Conservation (phyloP, 2,113 vertebrate genomes). For the Psophia crepitans region DNA sequence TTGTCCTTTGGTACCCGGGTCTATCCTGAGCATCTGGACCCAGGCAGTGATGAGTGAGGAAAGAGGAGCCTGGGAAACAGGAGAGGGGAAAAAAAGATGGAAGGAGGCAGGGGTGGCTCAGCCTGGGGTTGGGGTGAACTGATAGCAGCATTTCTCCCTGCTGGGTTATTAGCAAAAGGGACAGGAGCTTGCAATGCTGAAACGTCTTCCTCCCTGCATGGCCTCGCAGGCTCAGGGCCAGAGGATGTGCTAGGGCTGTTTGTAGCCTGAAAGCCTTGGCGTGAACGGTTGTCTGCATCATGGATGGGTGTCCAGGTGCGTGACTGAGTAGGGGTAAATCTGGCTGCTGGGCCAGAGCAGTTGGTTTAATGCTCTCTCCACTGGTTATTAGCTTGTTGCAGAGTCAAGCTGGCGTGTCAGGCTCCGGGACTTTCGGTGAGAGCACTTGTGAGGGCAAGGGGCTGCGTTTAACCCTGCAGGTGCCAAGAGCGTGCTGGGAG, state of each 20-base stretch:
- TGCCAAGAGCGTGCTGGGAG: neutral
- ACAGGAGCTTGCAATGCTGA: neutral
- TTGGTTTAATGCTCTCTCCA: conserved; percentile 19
- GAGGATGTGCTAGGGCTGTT: neutral
- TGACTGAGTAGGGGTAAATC: neutral
- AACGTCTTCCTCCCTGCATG: neutral
- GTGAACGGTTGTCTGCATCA: neutral
- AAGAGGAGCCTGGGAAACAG: neutral
- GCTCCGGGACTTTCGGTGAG: neutral
- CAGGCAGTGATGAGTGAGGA: neutral
- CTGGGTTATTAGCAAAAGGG: neutral
- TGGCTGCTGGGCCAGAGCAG: neutral
- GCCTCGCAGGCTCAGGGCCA: neutral
- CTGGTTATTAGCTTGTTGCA: neutral
- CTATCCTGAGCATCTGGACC: neutral
- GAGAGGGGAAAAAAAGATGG: neutral
- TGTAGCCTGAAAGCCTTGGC: neutral
- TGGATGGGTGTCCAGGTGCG: neutral
- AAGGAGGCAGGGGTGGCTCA: neutral
- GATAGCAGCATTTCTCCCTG: neutral
- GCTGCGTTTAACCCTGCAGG: neutral
- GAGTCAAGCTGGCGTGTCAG: neutral
- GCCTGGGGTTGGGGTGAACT: neutral
- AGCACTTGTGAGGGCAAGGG: neutral
- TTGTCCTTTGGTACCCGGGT: neutral